Conservation (phyloP, 2,797 vertebrate genomes). For the Avahi laniger region DNA sequence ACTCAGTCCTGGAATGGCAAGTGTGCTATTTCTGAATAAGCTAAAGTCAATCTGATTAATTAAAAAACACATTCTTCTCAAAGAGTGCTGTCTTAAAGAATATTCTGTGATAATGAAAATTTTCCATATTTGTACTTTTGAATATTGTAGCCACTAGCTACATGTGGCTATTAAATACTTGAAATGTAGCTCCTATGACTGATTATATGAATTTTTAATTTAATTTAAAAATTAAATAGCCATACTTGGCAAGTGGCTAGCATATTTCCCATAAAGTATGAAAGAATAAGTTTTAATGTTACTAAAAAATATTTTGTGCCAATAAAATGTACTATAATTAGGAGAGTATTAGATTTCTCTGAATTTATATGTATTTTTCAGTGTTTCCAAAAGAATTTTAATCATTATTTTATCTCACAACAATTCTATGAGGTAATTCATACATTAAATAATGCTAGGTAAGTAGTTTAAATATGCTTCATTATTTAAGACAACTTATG, state of each 20-base stretch:
- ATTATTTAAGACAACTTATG: neutral
- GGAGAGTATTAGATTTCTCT: neutral
- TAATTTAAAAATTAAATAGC: neutral
- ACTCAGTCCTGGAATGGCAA: neutral
- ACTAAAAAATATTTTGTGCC: constrained; percentile 4
- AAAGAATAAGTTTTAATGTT: neutral
- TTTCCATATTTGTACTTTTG: neutral
- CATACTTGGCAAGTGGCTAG: neutral
- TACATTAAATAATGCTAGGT: neutral
- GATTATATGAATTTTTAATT: neutral
- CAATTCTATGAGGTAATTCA: neutral
- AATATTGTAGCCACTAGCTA: neutral
- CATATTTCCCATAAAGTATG: neutral
- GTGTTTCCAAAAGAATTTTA: neutral
- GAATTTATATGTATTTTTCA: neutral
- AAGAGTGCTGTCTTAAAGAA: neutral
- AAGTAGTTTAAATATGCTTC: neutral
- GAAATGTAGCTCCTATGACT: neutral
- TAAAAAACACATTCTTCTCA: constrained; percentile 11
- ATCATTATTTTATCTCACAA: neutral
- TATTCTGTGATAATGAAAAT: neutral
- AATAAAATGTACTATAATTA: neutral
- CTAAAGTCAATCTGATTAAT: neutral
- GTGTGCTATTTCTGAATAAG: neutral
- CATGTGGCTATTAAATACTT: neutral